Evolutionary conservation across 2,113 vertebrate genomes (phyloP).

Genomic region (Asarcornis scutulata): DNA sequence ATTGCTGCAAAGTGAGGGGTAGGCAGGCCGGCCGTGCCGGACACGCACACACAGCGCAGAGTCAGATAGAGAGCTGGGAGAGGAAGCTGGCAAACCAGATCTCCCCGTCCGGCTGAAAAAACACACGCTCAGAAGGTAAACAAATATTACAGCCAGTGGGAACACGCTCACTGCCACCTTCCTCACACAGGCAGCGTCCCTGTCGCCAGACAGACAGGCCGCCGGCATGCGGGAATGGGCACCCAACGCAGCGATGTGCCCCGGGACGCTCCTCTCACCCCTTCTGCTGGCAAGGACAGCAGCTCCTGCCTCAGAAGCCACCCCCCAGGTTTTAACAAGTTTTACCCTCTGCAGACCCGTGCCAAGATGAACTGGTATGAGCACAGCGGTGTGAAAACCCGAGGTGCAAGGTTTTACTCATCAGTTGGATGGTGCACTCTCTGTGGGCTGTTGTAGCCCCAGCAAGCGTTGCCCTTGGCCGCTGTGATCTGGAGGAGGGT

Average conservation of each 20-base stretch:
- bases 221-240: accelerated
- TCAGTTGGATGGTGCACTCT: background rate
- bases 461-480: accelerated
- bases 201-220: background rate
- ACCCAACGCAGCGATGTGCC: background rate
- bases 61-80: background rate
- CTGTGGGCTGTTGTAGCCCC: background rate
- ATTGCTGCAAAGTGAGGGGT: background rate
- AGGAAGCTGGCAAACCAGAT: constrained; percentile 9
- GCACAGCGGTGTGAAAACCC: background rate
- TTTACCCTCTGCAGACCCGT: background rate
- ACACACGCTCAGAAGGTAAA: background rate
- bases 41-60: accelerated
- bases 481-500: accelerated
- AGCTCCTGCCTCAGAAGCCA: background rate
- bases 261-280: background rate
- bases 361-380: background rate
- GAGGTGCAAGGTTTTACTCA: accelerated
- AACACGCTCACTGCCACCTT: background rate
- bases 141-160: background rate
- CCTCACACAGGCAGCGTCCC: background rate
- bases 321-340: background rate
- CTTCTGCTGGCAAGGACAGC: background rate
- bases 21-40: accelerated
- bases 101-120: background rate